Conservation (phyloP, 2,797 vertebrate genomes). For the Buceros bicornis region DNA sequence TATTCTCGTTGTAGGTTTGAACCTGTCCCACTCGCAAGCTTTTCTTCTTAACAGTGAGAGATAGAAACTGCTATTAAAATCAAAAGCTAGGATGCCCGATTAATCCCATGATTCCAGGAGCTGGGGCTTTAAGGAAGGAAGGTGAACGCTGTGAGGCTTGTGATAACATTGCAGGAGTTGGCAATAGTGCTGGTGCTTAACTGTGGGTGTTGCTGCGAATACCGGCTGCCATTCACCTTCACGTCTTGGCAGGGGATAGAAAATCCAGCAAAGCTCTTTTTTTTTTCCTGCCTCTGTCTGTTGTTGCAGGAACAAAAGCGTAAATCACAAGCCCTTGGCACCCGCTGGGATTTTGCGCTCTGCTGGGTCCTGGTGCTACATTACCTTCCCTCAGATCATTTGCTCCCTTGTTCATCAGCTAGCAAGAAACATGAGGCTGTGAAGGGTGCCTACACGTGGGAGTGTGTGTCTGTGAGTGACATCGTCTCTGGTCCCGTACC, state of each 20-base stretch:
- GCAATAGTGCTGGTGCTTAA: background rate
- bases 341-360: background rate
- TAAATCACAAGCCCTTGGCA: constrained; percentile 47
- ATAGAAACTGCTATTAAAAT: background rate
- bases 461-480: background rate
- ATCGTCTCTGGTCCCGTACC: constrained; percentile 26
- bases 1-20: background rate
- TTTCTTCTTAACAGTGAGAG: background rate
- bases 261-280: constrained; percentile 17
- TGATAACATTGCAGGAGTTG: constrained; percentile 47
- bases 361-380: background rate
- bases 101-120: constrained; percentile 22
- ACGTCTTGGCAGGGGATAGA: background rate
- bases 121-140: constrained; percentile 10
- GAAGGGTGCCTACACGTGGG: background rate
- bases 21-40: background rate
- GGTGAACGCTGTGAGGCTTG: background rate
- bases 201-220: constrained; percentile 15
- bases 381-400: constrained; percentile 19
- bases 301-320: constrained; percentile 34
- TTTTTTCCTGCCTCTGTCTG: background rate
- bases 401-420: constrained; percentile 21
- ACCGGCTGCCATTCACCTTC: constrained; percentile 37
- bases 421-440: background rate
- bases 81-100: background rate